phyloP scores from a whole-genome alignment of 2,888 invertebrate species.

The Drosophila affinis region DNA sequence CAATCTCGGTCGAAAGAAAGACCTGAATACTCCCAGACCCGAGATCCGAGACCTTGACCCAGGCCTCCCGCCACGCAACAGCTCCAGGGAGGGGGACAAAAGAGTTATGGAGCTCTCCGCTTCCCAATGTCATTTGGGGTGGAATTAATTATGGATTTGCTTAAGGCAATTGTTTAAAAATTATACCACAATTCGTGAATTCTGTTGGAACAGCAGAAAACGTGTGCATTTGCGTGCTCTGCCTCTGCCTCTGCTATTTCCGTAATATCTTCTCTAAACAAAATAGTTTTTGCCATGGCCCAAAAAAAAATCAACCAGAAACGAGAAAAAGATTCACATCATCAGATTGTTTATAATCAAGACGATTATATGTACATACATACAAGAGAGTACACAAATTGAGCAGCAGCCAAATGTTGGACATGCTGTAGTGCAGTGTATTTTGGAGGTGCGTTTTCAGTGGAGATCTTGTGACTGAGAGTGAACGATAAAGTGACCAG shows the following conservation, averaged over 20 bases:
- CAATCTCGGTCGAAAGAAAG: neutral
- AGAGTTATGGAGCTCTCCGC: conserved; percentile 7
- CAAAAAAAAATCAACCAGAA: conserved; percentile 33
- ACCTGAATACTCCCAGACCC: conserved; percentile 20
- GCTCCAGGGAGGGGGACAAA: neutral
- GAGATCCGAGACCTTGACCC: conserved; percentile 59
- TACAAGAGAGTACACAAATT: conserved; percentile 22
- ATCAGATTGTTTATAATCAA: conserved; percentile 55
- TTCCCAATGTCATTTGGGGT: conserved; percentile 46
- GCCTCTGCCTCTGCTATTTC: conserved; percentile 49
- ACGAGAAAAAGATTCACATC: conserved; percentile 45
- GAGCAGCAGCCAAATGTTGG: neutral
- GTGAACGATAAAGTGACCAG: neutral
- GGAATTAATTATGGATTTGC: conserved; percentile 36
- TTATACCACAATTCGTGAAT: neutral
- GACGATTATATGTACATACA: conserved; percentile 12
- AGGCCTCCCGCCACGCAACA: conserved; percentile 3
- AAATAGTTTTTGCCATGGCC: conserved; percentile 63
- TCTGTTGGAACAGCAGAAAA: conserved; percentile 7
- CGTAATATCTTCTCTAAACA: conserved; percentile 50
- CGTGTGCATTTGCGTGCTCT: conserved; percentile 49
- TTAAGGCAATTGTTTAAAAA: conserved; percentile 37
- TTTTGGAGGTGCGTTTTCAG: conserved; percentile 25
- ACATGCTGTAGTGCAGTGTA: conserved; percentile 14
- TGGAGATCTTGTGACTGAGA: conserved; percentile 2